A percentile compares a stretch with the other conserved stretches of the same genome.
Conservation (phyloP, 2,888 invertebrate genomes). For the Polylopha cassiicola region DNA sequence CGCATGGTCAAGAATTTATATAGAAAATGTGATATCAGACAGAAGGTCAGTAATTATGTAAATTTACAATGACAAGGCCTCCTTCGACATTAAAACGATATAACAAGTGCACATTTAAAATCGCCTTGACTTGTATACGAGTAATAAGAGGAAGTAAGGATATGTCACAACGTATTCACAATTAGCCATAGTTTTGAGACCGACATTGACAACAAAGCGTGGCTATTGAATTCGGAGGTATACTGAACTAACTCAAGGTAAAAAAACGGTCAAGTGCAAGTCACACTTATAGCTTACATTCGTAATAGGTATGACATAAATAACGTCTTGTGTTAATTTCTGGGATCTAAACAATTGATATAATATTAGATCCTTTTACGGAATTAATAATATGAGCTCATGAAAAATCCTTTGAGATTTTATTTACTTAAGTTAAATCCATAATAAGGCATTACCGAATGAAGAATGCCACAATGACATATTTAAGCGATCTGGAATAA, state of each 20-base stretch:
- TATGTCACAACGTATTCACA: slow-evolving; percentile 38
- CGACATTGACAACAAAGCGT: slow-evolving; percentile 14
- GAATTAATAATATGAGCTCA: too few species aligned
- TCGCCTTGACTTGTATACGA: slow-evolving; percentile 62
- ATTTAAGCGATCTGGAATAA: not conserved
- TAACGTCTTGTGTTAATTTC: too few species aligned
- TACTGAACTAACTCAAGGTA: slow-evolving; percentile 31
- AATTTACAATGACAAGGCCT: slow-evolving; percentile 62
- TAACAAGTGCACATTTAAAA: slow-evolving; percentile 45
- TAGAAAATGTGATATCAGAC: slow-evolving; percentile 38
- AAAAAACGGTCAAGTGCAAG: slow-evolving; percentile 28
- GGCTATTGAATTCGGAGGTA: slow-evolving; percentile 27
- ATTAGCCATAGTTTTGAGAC: slow-evolving; percentile 32
- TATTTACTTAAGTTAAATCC: too few species aligned
- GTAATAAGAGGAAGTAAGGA: slow-evolving; percentile 54
- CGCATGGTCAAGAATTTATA: slow-evolving; percentile 35
- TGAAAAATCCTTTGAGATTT: too few species aligned
- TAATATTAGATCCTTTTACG: too few species aligned
- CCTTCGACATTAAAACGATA: slow-evolving; percentile 46
- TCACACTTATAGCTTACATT: too few species aligned
- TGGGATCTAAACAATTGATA: too few species aligned
- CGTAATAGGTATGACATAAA: too few species aligned
- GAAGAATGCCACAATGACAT: not conserved
- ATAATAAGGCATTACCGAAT: too few species aligned
- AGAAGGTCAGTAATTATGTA: slow-evolving; percentile 58